Evolutionary conservation across 2,797 vertebrate species (phyloP), one percentile per base, ranked within the genome.

Genomic region (Neosilurus mollespiculum): DNA sequence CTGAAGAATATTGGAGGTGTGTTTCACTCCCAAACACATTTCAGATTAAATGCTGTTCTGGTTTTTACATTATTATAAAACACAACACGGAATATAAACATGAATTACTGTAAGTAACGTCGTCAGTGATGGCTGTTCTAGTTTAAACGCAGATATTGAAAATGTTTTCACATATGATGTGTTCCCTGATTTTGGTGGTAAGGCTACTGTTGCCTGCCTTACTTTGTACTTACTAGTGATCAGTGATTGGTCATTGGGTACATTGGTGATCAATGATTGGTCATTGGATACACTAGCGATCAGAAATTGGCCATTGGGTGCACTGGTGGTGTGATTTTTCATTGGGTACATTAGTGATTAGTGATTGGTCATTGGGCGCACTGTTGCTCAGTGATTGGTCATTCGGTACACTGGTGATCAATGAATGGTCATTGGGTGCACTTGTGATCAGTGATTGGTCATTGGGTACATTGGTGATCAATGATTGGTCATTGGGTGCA

Each of bases 1-100:
- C 86, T 96, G 82, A 90, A 93, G 84, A 84, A 91, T 70, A 91
- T 93, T 9, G 93, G 92, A 83, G 94, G 95, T 94, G 87, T 88
- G 82, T 89, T 87, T 64, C 8, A 26, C 64, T 61, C 43, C 3
- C 1, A 10, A 11, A 7, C 37, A 20, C 4, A 26, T 51, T 64
- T 20, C 4, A 51, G 7, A 62, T 16, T 62, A 16, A 49, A 49
- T 15, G 20, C 56, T 34, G 10, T 37, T 7, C 9, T 16, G 20
- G 26, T 54, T 67, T 54, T 34, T 30, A 65, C 30, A 30, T 30
- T 30, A 30, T 1, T 30, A 30, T 30, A 30, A 30, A 30, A 30
- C 30, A 30, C 30, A 30, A 30, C 1, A 62, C 61, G 10, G 61
- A 62, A 62, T 62, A 62, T 62, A 62, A 62, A 12, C n/a, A 12